These are phyloP conservation scores for Pempheris klunzingeri DNA, from an alignment of 2,797 vertebrate genomes.

Conservation along the genomic window DNA sequence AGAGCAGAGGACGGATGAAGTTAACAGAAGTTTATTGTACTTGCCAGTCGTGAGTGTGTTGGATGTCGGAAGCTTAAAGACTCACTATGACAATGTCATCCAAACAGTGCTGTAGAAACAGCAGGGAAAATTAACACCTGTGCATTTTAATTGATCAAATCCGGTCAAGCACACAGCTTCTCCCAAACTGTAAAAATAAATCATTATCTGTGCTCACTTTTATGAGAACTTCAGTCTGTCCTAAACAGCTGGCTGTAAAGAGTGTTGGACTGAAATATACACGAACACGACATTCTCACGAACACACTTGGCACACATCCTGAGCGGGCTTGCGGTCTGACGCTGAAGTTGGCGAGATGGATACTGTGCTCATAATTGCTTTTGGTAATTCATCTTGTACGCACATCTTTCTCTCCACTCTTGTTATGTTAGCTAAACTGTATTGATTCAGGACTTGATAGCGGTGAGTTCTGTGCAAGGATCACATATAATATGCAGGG, in stretches of 20 bases:
- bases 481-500: conserved; percentile 45
- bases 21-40: conserved; percentile 9
- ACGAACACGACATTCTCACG: not conserved
- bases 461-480: conserved; percentile 37
- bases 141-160: conserved; percentile 48
- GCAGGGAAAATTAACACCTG: conserved; percentile 49
- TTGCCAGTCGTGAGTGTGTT: not conserved
- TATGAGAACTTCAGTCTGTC: conserved; percentile 17
- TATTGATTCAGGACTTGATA: conserved; percentile 34
- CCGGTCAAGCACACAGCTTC: conserved; percentile 20
- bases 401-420: conserved; percentile 20
- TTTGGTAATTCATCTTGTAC: conserved; percentile 52
- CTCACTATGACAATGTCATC: not conserved
- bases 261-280: conserved; percentile 8
- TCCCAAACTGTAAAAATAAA: conserved; percentile 30
- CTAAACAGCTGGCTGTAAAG: conserved; percentile 21
- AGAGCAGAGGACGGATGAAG: conserved; percentile 3
- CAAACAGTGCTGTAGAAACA: conserved; percentile 4
- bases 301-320: not conserved
- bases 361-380: conserved; percentile 43
- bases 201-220: conserved; percentile 28
- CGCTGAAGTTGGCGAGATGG: conserved; percentile 34
- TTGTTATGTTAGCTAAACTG: conserved; percentile 39
- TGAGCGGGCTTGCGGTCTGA: conserved; percentile 23
- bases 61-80: not conserved